Evolutionary conservation across 2,888 invertebrate genomes (phyloP).

Genomic region (Lepidochrysops patricia): DNA sequence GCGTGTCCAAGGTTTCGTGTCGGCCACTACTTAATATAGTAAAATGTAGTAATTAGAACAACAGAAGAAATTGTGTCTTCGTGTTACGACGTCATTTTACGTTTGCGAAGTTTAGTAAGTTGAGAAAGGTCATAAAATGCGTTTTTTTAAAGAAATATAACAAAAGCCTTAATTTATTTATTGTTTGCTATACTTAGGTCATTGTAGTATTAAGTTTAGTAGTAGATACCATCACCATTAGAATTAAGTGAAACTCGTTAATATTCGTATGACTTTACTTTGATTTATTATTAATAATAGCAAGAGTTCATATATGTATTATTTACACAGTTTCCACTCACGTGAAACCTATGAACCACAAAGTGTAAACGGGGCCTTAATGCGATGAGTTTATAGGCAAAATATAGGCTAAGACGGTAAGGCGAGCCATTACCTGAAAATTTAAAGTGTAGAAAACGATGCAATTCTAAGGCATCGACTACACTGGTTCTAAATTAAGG

Average conservation of each 20-base stretch:
- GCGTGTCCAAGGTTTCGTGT: background rate
- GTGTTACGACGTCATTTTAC: background rate
- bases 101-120: background rate
- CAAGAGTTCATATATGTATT: too few species aligned
- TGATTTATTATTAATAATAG: too few species aligned
- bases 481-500: background rate
- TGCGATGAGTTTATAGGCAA: background rate
- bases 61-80: background rate
- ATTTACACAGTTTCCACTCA: too few species aligned
- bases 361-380: too few species aligned
- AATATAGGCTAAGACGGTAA: background rate
- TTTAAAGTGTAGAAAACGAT: background rate
- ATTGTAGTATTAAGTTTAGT: too few species aligned
- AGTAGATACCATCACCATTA: too few species aligned
- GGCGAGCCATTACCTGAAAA: background rate
- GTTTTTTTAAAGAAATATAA: too few species aligned
- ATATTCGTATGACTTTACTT: too few species aligned
- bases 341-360: too few species aligned
- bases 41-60: background rate
- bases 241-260: too few species aligned
- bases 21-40: background rate
- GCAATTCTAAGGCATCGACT: background rate
- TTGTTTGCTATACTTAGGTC: too few species aligned
- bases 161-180: too few species aligned
- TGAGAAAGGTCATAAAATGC: background rate